phyloP scores from a whole-genome alignment of 2,113 vertebrate genomes.

The Phalacrocorax pelagicus region DNA sequence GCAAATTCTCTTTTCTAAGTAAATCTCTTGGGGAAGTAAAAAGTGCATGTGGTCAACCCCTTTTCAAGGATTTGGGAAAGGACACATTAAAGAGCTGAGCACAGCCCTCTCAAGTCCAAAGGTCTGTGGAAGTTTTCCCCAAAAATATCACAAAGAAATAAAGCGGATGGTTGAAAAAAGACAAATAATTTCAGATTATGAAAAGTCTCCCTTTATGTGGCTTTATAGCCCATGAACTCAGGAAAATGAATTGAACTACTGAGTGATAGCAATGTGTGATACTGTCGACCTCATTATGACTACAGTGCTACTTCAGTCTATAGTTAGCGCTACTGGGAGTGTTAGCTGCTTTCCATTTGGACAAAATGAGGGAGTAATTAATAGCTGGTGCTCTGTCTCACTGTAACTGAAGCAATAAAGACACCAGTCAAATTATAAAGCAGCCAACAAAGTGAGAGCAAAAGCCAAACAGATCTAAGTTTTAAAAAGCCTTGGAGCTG shows the following conservation, averaged over 20 bases:
- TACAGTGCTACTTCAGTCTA: background rate
- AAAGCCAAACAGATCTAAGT: background rate
- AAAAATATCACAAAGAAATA: background rate
- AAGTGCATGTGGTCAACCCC: background rate
- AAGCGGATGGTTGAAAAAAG: rapidly evolving
- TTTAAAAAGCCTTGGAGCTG: background rate
- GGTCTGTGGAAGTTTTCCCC: background rate
- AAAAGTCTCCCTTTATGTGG: background rate
- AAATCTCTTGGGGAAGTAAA: background rate
- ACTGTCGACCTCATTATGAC: background rate
- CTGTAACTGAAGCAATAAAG: background rate
- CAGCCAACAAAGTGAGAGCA: background rate
- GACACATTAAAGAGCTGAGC: background rate
- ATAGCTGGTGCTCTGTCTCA: background rate
- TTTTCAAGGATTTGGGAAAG: background rate
- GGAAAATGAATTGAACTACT: slow-evolving; percentile 3
- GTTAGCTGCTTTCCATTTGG: background rate
- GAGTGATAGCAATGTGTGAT: background rate
- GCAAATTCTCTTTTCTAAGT: background rate
- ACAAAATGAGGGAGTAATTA: background rate
- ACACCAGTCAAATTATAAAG: background rate
- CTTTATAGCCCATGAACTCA: background rate
- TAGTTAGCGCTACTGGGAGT: background rate
- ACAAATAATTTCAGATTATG: background rate
- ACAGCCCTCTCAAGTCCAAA: background rate